phyloP scores from a whole-genome alignment of 2,888 invertebrate genomes.

The Tenthredo livida region DNA sequence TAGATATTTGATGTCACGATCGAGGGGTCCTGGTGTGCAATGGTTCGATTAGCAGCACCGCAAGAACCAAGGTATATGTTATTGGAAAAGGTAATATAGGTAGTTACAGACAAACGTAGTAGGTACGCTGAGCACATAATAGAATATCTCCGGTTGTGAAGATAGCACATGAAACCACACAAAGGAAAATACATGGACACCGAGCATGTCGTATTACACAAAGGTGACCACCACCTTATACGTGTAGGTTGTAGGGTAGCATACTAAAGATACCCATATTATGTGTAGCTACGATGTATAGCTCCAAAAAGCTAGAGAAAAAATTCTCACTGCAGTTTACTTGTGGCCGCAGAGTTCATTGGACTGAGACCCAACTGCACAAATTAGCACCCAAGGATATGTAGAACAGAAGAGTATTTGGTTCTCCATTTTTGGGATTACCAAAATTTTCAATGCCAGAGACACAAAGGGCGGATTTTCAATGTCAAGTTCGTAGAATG shows the following conservation, averaged over 20 bases:
- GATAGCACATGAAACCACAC: conserved; percentile 44
- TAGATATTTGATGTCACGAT: background rate
- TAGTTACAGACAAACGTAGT: conserved; percentile 44
- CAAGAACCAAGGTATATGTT: conserved; percentile 11
- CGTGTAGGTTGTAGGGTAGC: background rate
- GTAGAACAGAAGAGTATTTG: background rate
- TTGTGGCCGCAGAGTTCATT: background rate
- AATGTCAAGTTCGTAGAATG: conserved; percentile 54
- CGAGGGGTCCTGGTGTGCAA: background rate
- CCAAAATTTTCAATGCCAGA: background rate
- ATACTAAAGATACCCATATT: conserved; percentile 16
- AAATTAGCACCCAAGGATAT: background rate
- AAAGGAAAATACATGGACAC: conserved; percentile 34
- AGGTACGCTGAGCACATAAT: conserved; percentile 37
- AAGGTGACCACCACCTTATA: conserved; percentile 14
- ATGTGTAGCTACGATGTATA: background rate
- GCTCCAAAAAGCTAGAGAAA: background rate
- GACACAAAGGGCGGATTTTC: conserved; percentile 43
- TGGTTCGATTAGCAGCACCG: conserved; percentile 22
- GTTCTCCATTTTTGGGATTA: background rate
- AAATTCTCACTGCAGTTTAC: background rate
- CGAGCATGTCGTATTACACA: conserved; percentile 14
- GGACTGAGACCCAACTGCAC: background rate
- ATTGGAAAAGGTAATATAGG: conserved; percentile 43
- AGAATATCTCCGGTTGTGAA: conserved; percentile 42